Base-by-base conservation (phyloP, 2,113 vertebrate genomes). In the Ptyas mucosa region DNA sequence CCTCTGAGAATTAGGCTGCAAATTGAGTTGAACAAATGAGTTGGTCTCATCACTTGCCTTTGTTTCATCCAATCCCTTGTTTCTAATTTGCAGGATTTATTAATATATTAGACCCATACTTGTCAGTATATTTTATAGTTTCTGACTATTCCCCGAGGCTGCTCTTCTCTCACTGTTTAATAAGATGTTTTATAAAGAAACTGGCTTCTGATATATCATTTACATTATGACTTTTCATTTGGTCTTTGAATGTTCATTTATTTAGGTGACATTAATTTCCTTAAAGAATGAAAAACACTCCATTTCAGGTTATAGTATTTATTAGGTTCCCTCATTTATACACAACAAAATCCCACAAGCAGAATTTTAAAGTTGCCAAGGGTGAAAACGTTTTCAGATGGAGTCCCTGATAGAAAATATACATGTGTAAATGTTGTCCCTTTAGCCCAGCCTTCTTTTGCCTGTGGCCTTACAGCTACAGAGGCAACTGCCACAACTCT, bases 171-270 rank as follows among this genome's bases (percentile, higher is more conserved):
- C 89, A 61, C 95, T 93, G 92, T 95, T 97, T 94, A 96, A 95
- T 96, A 96, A 97, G 95, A 96, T 91, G 29, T 94, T 95, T 94
- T 95, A 93, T 95, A 92, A 24, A 92, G 95, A 96, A 96, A 93
- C 94, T 89, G 90, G 87, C 92, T 94, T 94, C 94, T 96, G 96
- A 97, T 97, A 96, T 97, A 97, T 95, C 94, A 96, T 97, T 97
- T 97, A 97, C 96, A 97, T 97, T 97, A 97, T 96, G 93, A 96
- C 96, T 96, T 97, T 96, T 95, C 90, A 95, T 93, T 97, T 93
- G 94, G 95, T 94, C 93, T 97, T 96, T 94, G 96, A 97, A 97
- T 94, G 94, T 93, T 94, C 94, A 93, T 96, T 97, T 97, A 94
- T 96, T 95, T 94, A 89, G 96, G 93, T 0, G 90, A 94, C 91